Evolutionary conservation across 2,888 invertebrate species (phyloP).

Genomic region (Diarsia dahlii): DNA sequence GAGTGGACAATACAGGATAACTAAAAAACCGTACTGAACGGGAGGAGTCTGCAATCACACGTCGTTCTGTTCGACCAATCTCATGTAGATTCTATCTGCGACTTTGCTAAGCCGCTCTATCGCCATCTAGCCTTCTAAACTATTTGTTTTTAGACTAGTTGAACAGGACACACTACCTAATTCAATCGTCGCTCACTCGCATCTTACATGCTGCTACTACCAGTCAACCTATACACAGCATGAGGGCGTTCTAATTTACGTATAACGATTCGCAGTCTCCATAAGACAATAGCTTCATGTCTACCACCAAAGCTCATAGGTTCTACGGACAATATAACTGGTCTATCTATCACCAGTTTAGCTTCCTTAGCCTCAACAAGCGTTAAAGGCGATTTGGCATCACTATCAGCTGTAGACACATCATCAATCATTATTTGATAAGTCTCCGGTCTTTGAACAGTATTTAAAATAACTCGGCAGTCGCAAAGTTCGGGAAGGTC

Average conservation of each 20-base stretch:
- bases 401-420: conserved; percentile 6
- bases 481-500: not conserved
- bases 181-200: too few relatives aligned
- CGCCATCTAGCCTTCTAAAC: too few relatives aligned
- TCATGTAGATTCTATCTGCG: not conserved
- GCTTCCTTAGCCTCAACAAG: too few relatives aligned
- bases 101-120: too few relatives aligned
- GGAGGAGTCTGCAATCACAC: not conserved
- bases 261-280: too few relatives aligned
- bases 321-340: not conserved
- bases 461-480: conserved; percentile 10
- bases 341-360: not conserved
- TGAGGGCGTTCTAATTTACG: not conserved
- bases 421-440: conserved; percentile 19
- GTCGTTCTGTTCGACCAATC: not conserved
- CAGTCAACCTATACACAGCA: not conserved
- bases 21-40: too few relatives aligned
- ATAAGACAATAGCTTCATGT: not conserved
- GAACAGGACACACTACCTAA: too few relatives aligned
- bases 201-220: too few relatives aligned
- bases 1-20: too few relatives aligned
- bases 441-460: conserved; percentile 1
- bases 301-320: not conserved
- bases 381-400: conserved; percentile 5
- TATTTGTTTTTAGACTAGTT: too few relatives aligned